A percentile compares a stretch with the other conserved stretches of the same genome.
Conservation (phyloP, 2,113 vertebrate species). For the Anser cygnoides region DNA sequence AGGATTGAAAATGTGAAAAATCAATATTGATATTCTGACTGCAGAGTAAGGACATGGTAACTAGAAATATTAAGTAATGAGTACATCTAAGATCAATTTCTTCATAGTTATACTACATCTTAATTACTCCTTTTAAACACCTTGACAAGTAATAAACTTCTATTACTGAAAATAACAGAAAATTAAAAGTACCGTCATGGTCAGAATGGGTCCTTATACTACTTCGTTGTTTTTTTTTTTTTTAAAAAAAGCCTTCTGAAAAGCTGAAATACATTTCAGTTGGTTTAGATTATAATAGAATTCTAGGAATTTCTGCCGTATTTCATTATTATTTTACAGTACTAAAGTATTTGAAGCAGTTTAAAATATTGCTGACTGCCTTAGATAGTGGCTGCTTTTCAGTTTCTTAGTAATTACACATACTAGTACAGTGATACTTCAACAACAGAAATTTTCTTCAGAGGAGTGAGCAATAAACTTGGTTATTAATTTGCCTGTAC, state of each 20-base stretch:
- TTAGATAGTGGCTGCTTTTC: slow-evolving; percentile 19
- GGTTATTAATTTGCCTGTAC: background rate
- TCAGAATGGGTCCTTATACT: background rate
- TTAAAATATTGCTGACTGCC: background rate
- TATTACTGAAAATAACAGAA: background rate
- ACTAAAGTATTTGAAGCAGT: background rate
- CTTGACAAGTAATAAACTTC: background rate
- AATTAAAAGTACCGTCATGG: background rate
- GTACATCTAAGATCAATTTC: background rate
- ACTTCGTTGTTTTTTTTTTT: background rate
- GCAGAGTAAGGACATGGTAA: background rate
- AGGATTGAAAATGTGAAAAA: background rate
- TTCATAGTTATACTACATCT: background rate
- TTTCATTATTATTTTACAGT: background rate
- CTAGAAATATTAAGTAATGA: background rate
- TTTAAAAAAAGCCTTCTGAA: background rate
- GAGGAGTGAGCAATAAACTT: background rate
- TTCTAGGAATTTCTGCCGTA: background rate
- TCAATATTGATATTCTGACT: background rate
- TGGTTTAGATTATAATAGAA: background rate
- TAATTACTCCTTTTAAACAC: background rate
- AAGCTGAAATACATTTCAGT: background rate
- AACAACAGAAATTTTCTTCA: slow-evolving; percentile 13
- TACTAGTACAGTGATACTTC: background rate
- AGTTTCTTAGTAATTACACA: slow-evolving; percentile 41